A percentile compares a stretch with the other conserved stretches of the same genome.
These are phyloP conservation scores for fruit fly (Drosophila melanogaster) DNA, from an alignment of 1,140 invertebrate genomes.

Conservation along the genomic window DNA sequence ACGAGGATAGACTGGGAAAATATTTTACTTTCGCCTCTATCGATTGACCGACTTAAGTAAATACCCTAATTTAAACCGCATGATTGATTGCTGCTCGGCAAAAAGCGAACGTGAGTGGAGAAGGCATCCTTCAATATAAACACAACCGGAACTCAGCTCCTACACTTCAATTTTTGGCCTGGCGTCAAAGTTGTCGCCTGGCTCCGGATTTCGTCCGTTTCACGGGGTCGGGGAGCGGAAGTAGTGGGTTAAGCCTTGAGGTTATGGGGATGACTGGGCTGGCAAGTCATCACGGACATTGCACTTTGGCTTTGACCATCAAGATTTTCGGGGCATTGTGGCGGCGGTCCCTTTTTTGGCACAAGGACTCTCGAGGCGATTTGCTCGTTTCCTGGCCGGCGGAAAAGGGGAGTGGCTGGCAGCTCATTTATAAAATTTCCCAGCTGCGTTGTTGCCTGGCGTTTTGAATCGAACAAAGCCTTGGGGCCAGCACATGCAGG, in stretches of 20 bases:
- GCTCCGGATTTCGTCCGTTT: conserved; percentile 36
- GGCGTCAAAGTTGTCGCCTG: conserved; percentile 72
- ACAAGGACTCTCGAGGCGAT: conserved; percentile 58
- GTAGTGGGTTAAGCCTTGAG: conserved; percentile 22
- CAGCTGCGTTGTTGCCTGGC: conserved; percentile 46
- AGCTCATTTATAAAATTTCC: conserved; percentile 75
- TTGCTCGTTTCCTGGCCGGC: conserved; percentile 58
- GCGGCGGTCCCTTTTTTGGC: conserved; percentile 32
- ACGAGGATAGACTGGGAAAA: conserved; percentile 22
- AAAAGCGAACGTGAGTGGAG: background rate
- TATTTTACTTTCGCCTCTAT: conserved; percentile 46
- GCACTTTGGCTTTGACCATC: conserved; percentile 82
- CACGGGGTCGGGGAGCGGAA: background rate
- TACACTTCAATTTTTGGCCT: conserved; percentile 19
- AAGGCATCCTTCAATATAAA: conserved; percentile 58
- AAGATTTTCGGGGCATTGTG: conserved; percentile 46
- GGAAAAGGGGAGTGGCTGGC: conserved; percentile 13
- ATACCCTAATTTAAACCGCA: conserved; percentile 83
- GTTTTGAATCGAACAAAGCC: conserved; percentile 74
- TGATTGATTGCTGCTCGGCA: conserved; percentile 74
- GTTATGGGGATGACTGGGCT: conserved; percentile 39
- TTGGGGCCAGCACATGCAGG: conserved; percentile 51
- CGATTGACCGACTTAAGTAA: conserved; percentile 76
- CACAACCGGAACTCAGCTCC: conserved; percentile 48
- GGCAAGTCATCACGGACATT: conserved; percentile 80